A percentile compares a stretch with the other conserved stretches of the same genome.
These are phyloP conservation scores for Catagonus wagneri DNA, from an alignment of 2,113 vertebrate genomes.

Conservation along the genomic window DNA sequence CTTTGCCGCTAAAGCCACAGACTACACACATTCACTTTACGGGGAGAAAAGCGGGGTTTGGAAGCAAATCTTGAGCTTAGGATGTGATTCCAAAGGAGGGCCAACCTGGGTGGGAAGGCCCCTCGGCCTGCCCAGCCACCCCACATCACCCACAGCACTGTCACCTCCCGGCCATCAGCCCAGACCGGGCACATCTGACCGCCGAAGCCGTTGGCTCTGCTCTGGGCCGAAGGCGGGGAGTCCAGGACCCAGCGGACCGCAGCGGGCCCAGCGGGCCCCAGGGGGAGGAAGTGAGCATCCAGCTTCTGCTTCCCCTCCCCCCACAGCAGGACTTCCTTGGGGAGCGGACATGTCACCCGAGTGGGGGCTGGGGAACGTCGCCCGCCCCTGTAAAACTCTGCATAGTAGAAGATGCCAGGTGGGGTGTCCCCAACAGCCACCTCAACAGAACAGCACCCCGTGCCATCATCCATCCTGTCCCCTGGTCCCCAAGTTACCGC, in stretches of 20 bases:
- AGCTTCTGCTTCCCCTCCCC: neutral
- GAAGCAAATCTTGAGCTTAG: neutral
- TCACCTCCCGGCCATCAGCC: rapidly evolving
- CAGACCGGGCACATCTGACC: neutral
- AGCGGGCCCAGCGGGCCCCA: neutral
- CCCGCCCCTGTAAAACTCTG: neutral
- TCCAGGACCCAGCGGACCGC: rapidly evolving
- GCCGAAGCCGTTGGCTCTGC: neutral
- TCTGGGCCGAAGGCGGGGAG: neutral
- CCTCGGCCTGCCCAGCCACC: rapidly evolving
- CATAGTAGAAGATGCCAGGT: neutral
- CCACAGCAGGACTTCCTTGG: neutral
- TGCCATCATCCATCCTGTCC: too few relatives aligned
- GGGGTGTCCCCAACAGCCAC: rapidly evolving
- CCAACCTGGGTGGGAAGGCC: too few relatives aligned
- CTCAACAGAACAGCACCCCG: neutral
- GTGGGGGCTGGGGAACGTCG: neutral
- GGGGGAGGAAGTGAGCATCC: neutral
- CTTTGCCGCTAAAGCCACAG: neutral
- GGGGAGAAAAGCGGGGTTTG: neutral
- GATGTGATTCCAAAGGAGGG: too few relatives aligned
- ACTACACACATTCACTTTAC: too few relatives aligned
- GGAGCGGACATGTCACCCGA: neutral
- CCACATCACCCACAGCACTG: neutral
- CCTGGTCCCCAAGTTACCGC: rapidly evolving